phyloP scores from a whole-genome alignment of 2,797 vertebrate species.

The Urocyon cinereoargenteus region DNA sequence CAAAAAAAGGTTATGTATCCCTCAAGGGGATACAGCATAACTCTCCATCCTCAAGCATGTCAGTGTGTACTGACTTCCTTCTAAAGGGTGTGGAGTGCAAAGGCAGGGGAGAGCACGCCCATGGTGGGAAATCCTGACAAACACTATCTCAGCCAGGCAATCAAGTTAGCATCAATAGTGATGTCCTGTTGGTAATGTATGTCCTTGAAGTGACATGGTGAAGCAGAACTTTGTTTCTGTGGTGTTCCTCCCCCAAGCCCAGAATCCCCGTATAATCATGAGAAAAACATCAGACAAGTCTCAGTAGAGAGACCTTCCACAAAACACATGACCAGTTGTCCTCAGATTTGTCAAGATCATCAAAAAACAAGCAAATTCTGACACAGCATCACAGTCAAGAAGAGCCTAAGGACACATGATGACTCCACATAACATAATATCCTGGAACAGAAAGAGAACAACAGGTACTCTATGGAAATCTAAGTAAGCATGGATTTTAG shows the following conservation, averaged over 20 bases:
- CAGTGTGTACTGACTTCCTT: no score
- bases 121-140: not conserved
- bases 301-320: not conserved
- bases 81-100: accelerated
- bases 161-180: accelerated
- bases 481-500: accelerated
- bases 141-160: accelerated
- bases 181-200: accelerated
- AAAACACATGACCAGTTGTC: not conserved
- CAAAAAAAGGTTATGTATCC: not conserved
- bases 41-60: accelerated
- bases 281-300: not conserved
- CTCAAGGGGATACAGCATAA: not conserved
- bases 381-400: not conserved
- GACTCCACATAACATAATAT: accelerated
- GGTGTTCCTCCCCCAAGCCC: not conserved
- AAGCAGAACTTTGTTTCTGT: not conserved
- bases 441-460: not conserved
- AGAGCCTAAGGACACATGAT: accelerated
- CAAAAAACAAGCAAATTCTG: not conserved
- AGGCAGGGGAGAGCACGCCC: not conserved
- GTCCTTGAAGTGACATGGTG: accelerated
- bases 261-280: not conserved
- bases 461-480: not conserved
- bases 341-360: not conserved